Evolutionary conservation across 2,797 vertebrate species (phyloP), one percentile per base, ranked within the genome.

Genomic region (Poecilia wingei): DNA sequence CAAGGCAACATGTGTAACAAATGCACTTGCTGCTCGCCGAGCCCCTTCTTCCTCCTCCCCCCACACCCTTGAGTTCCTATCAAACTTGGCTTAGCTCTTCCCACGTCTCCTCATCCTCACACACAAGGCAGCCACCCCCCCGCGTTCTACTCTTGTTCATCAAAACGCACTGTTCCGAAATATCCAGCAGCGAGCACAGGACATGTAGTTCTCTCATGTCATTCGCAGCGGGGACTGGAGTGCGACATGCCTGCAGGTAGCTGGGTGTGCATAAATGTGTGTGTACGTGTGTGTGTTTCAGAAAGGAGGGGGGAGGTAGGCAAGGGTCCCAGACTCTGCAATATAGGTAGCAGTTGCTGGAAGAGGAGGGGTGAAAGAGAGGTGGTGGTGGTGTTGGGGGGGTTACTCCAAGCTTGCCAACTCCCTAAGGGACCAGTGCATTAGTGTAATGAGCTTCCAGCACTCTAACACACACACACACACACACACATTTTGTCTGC

Each of bases 401-500:
- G 80, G 80, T 79, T 80, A 20, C 80, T 88, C 86, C 80, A 77
- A 84, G 86, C 86, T 83, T 93, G 92, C 90, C 90, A 91, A 89
- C 90, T 93, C 94, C 92, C 93, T 83, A 3, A 76, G 90, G 85
- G 90, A 91, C 85, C 83, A 80, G 90, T 94, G 92, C 93, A 95
- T 95, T 95, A 95, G 94, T 91, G 93, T 93, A 95, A 95, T 94
- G 92, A 95, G 92, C 92, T 93, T 83, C 91, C 86, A 90, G 83
- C 81, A 31, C 85, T 79, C 79, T 55, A 83, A 55, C 79, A 8
- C 78, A 41, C 82, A 59, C 82, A 47, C 78, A 77, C 79, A 33
- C 82, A 51, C 45, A 12, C 12, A 22, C 74, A 28, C 74, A 69
- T 69, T n/a, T 59, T 8, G 75, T 16, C 64, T 36, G 46, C 46